These are phyloP conservation scores for Alligator mississippiensis DNA, from an alignment of 2,113 vertebrate species.

Conservation along the genomic window DNA sequence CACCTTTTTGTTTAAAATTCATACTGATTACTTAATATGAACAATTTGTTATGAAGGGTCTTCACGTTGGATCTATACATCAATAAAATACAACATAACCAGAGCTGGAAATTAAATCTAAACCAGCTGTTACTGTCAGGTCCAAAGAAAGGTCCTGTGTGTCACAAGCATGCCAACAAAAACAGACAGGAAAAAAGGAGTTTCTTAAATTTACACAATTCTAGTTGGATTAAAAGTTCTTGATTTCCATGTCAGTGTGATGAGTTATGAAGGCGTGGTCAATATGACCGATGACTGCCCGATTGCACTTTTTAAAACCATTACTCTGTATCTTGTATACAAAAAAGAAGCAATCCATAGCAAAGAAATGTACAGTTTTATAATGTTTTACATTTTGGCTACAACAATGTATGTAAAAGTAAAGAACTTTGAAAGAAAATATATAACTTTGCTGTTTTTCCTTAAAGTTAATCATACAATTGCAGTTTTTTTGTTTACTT, in stretches of 20 bases:
- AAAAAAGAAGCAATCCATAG: constrained; percentile 80
- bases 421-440: constrained; percentile 90
- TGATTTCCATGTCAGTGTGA: constrained; percentile 75
- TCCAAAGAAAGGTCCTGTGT: constrained; percentile 77
- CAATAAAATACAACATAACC: constrained; percentile 83
- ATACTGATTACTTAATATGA: constrained; percentile 83
- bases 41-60: constrained; percentile 82
- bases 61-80: constrained; percentile 84
- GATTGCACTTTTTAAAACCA: constrained; percentile 79
- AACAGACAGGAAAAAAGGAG: constrained; percentile 75
- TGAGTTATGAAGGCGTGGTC: constrained; percentile 84
- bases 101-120: constrained; percentile 78
- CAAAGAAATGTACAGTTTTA: constrained; percentile 81
- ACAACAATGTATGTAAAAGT: constrained; percentile 90
- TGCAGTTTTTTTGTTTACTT: constrained; percentile 85
- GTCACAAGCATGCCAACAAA: constrained; percentile 90
- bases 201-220: constrained; percentile 78
- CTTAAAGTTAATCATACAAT: constrained; percentile 82
- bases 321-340: constrained; percentile 76
- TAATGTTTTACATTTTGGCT: constrained; percentile 85
- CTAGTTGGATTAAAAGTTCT: constrained; percentile 79
- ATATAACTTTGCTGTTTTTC: constrained; percentile 76
- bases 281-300: constrained; percentile 89
- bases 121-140: constrained; percentile 79
- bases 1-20: constrained; percentile 81